Conservation (phyloP, 2,888 invertebrate genomes). For the Drosophila kuntzei region DNA sequence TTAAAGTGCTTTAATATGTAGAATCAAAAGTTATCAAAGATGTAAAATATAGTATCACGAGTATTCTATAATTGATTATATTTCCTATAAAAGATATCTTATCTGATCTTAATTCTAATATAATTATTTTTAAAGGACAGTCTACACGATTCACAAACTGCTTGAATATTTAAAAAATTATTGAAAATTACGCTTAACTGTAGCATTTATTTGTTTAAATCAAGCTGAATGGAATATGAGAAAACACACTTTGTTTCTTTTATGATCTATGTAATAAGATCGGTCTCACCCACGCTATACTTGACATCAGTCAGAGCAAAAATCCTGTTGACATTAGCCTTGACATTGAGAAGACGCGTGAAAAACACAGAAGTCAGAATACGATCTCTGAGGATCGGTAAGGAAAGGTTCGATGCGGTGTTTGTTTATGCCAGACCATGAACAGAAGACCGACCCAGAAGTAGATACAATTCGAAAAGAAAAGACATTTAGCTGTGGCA, state of each 20-base stretch:
- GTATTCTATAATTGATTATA: too few relatives aligned
- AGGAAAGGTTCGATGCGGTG: slow-evolving; percentile 15
- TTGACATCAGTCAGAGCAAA: slow-evolving; percentile 7
- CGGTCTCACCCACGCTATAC: slow-evolving; percentile 28
- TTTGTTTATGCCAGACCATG: slow-evolving; percentile 77
- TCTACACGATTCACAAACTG: not conserved
- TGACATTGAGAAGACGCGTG: slow-evolving; percentile 47
- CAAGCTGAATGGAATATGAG: not conserved
- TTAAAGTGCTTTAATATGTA: not conserved
- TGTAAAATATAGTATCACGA: not conserved
- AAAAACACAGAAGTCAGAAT: slow-evolving; percentile 65
- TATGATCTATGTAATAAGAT: slow-evolving; percentile 43
- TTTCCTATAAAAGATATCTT: too few relatives aligned
- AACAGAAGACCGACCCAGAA: slow-evolving; percentile 16
- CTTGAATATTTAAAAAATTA: not conserved
- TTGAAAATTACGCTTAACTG: not conserved
- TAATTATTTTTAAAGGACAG: not conserved
- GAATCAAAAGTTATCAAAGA: not conserved
- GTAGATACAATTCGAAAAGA: slow-evolving; percentile 36
- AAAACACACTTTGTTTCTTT: slow-evolving; percentile 23
- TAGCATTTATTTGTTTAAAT: slow-evolving; percentile 8
- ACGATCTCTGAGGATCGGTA: slow-evolving; percentile 44
- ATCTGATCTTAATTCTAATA: not conserved
- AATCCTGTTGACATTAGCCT: slow-evolving; percentile 39
- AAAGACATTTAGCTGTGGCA: slow-evolving; percentile 54